These are phyloP conservation scores for Campoplex capitator DNA, from an alignment of 2,888 invertebrate species.

Conservation along the genomic window DNA sequence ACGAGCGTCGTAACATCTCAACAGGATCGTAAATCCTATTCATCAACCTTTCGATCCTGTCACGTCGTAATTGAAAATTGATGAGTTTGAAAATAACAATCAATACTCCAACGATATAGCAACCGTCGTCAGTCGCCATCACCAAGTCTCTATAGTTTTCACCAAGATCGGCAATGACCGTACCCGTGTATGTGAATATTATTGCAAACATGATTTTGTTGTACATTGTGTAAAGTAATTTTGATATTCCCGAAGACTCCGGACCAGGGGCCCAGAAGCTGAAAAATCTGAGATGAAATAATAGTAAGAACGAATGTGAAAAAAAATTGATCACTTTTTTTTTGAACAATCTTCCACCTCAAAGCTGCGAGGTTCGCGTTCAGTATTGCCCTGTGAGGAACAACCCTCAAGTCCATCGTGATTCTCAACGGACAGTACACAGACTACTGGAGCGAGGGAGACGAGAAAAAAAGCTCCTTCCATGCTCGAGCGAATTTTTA, in stretches of 20 bases:
- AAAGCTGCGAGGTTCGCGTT: constrained; percentile 37
- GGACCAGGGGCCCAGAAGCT: constrained; percentile 44
- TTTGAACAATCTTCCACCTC: constrained; percentile 19
- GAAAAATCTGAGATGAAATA: constrained; percentile 36
- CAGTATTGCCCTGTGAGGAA: constrained; percentile 42
- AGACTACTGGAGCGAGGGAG: neutral
- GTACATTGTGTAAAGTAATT: constrained; percentile 70
- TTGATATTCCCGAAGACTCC: constrained; percentile 35
- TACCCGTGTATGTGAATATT: constrained; percentile 72
- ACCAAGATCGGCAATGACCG: constrained; percentile 73
- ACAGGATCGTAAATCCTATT: constrained; percentile 59
- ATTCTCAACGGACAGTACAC: neutral
- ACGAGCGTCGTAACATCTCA: constrained; percentile 69
- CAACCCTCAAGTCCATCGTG: constrained; percentile 21
- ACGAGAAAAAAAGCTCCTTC: neutral
- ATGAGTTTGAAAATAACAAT: constrained; percentile 76
- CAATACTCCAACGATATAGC: constrained; percentile 74
- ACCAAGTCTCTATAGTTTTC: constrained; percentile 70
- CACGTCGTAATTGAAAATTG: constrained; percentile 68
- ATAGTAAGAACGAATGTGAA: neutral
- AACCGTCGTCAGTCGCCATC: constrained; percentile 76
- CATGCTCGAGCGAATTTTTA: neutral
- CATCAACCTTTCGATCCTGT: constrained; percentile 68
- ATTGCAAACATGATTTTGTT: constrained; percentile 68
- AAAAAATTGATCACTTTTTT: neutral